Base-by-base conservation (phyloP, 2,113 vertebrate species). In the Nicator chloris region DNA sequence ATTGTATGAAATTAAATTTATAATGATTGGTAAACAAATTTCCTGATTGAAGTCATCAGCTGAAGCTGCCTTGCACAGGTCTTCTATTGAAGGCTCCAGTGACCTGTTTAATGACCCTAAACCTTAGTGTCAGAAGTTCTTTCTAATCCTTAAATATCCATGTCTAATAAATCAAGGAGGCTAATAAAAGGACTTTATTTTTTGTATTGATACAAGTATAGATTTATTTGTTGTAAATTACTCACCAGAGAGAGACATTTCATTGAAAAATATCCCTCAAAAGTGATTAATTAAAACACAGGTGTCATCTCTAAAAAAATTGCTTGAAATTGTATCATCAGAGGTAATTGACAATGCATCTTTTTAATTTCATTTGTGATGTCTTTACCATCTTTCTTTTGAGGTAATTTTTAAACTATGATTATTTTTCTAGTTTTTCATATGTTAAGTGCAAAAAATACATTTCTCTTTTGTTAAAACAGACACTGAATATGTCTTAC, bases 141-240 rank as follows among this genome's bases (percentile, higher is more conserved):
- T 97, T 93, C 92, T 96, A 95, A 95, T 98, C 97, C 98, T 98
- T 98, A 98, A 97, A 98, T 98, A 97, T 96, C 93, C 96, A 56
- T 96, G 89, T 97, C 97, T 97, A 98, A 98, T 97, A 98, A 98
- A 98, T 98, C 84, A 73, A 90, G 51, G 45, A 75, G 79, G 60
- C 90, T 96, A 97, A 96, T 97, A 97, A 98, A 97, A 93, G 78
- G 86, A 71, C 80, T 96, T 97, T 97, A 97, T 97, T 96, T 97
- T 96, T 96, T 93, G 68, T 97, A 96, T 97, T 98, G 96, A 98
- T 97, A 95, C 83, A 92, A 95, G 88, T 97, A 98, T 98, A 96
- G 98, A 98, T 98, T 98, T 97, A 98, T 98, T 98, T 98, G 97
- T 97, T 97, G 92, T 96, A 97, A 98, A 98, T 98, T 97, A 97